Evolutionary conservation across 2,888 invertebrate species (phyloP), one percentile per base, ranked within the genome.

Genomic region (Pachliopta kotzebuea): DNA sequence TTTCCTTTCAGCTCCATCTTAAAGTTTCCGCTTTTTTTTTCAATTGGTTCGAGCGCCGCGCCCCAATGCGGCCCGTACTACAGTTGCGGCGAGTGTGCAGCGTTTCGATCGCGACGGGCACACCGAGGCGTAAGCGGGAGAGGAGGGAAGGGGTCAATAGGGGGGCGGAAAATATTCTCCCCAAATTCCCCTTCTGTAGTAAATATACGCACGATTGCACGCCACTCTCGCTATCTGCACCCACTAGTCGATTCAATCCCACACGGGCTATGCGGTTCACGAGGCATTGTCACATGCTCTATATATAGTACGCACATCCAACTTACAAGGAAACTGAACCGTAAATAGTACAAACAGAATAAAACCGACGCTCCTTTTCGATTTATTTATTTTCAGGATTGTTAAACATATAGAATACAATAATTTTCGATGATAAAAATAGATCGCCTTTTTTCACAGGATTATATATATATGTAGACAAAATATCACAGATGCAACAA

Each of bases 1-100:
- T 95, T 95, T 70, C 95, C 95, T 83, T 95, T 95, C 69, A 95
- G 83, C 78, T 95, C 95, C 95, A 95, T 95, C 61, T 70, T 70
- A 14, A 21, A 21, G n/a, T 52, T 52, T 21, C 21, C 69, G 75
- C 70, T 60, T 71, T 74, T 72, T 45, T 70, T 71, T 73, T 72
- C 69, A 14, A 37, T n/a, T 71, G 23, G 9, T 56, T 70, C 70
- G 67, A 77, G 70, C 72, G 76, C 80, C 83, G 82, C 84, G 81
- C 82, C 83, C 78, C 75, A 77, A 73, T 80, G 80, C 82, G 78
- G 75, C 74, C 75, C 77, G 66, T 66, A 68, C 70, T 72, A 71
- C 70, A 71, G 65, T 69, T 76, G 79, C 74, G 76, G 75, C 75
- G 74, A 72, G 76, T 78, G 79, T 79, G 79, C 78, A 85, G 88